These are phyloP conservation scores for Drosophila nigricruria DNA, from an alignment of 2,888 invertebrate species.

Conservation along the genomic window DNA sequence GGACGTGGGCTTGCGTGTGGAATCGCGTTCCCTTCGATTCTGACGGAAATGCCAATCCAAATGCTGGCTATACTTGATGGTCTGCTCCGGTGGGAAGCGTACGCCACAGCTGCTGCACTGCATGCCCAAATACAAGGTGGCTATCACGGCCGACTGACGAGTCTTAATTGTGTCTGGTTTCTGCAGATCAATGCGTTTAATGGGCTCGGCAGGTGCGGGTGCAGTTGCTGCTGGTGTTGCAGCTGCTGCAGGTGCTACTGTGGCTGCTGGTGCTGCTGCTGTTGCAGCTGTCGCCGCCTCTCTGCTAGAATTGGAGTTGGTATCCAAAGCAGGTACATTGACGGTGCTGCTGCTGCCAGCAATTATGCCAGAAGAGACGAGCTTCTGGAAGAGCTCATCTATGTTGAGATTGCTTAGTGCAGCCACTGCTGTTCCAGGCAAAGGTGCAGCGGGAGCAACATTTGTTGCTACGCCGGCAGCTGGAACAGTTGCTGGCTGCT, in stretches of 20 bases:
- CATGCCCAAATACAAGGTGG: constrained; percentile 93
- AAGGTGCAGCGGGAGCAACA: constrained; percentile 23
- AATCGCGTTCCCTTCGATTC: constrained; percentile 95
- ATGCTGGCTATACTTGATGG: constrained; percentile 96
- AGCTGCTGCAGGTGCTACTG: neutral
- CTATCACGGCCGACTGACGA: constrained; percentile 90
- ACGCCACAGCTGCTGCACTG: constrained; percentile 99
- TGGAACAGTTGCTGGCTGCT: constrained; percentile 42
- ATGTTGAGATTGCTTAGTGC: constrained; percentile 87
- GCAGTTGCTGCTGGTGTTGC: constrained; percentile 1
- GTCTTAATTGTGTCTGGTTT: constrained; percentile 91
- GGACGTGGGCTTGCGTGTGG: constrained; percentile 92
- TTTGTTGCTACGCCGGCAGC: constrained; percentile 18
- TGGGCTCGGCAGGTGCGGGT: constrained; percentile 66
- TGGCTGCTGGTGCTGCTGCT: constrained; percentile 13
- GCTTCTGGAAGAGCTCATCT: constrained; percentile 92
- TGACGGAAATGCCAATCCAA: constrained; percentile 99
- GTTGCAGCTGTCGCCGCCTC: constrained; percentile 21
- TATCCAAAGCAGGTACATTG: constrained; percentile 27
- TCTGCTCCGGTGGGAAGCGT: constrained; percentile 95
- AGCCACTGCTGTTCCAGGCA: constrained; percentile 66
- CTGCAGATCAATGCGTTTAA: constrained; percentile 89
- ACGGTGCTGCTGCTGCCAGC: constrained; percentile 68
- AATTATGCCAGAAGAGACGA: constrained; percentile 94
- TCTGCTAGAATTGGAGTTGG: constrained; percentile 21